These are phyloP conservation scores for Pycnomerus fuliginosus DNA, from an alignment of 2,888 invertebrate genomes.

Conservation along the genomic window DNA sequence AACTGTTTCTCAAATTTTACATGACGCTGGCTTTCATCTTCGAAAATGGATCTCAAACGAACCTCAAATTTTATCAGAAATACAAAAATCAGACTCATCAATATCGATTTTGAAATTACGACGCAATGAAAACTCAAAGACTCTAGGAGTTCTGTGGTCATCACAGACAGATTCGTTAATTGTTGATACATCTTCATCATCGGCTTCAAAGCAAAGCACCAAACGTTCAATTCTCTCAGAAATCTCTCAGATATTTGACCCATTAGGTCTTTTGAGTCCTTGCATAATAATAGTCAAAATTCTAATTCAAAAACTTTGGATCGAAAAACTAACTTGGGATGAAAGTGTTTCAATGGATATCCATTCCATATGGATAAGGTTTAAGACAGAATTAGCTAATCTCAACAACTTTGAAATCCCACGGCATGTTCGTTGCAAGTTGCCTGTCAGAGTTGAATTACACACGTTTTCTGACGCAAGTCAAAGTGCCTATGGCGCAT, in stretches of 20 bases:
- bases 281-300: slow-evolving; percentile 27
- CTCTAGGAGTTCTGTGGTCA: slow-evolving; percentile 22
- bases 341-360: slow-evolving; percentile 19
- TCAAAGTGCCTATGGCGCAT: slow-evolving; percentile 27
- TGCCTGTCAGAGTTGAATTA: slow-evolving; percentile 17
- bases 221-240: slow-evolving; percentile 24
- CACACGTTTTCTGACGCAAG: slow-evolving; percentile 34
- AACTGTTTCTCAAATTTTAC: too few relatives aligned
- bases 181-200: slow-evolving; percentile 11
- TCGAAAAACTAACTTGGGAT: slow-evolving; percentile 28
- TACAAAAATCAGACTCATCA: not conserved
- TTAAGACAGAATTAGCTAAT: slow-evolving; percentile 6
- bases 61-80: slow-evolving; percentile 1
- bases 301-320: slow-evolving; percentile 30
- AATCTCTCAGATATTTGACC: slow-evolving; percentile 30
- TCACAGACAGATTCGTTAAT: slow-evolving; percentile 13
- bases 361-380: slow-evolving; percentile 18
- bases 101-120: slow-evolving; percentile 4
- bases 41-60: slow-evolving; percentile 26
- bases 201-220: not conserved
- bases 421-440: slow-evolving; percentile 8
- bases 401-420: slow-evolving; percentile 20
- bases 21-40: slow-evolving; percentile 16
- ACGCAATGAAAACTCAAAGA: slow-evolving; percentile 5
- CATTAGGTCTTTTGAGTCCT: slow-evolving; percentile 29